A percentile compares a stretch with the other conserved stretches of the same genome.
These are phyloP conservation scores for Auanema freiburgensis DNA, from an alignment of 2,888 invertebrate genomes.

Conservation along the genomic window DNA sequence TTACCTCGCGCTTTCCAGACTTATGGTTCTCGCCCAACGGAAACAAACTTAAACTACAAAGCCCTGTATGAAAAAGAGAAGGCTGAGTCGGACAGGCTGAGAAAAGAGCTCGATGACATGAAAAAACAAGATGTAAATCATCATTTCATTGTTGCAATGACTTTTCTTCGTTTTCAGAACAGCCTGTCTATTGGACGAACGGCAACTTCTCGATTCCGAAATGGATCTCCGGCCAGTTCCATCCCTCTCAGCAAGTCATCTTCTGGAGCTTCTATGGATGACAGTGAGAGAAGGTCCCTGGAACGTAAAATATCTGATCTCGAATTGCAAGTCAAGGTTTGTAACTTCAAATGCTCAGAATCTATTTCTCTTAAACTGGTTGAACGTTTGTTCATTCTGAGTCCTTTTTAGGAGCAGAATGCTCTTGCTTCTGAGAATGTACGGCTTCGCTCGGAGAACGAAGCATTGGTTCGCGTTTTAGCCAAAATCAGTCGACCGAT, in stretches of 20 bases:
- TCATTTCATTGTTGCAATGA: background rate
- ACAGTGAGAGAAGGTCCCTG: conserved; percentile 50
- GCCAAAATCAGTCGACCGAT: conserved; percentile 29
- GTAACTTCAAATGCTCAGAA: background rate
- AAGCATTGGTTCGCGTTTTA: conserved; percentile 37
- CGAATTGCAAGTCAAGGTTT: conserved; percentile 28
- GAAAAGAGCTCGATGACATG: conserved; percentile 47
- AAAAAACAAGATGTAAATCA: conserved; percentile 34
- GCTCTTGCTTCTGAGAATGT: conserved; percentile 17
- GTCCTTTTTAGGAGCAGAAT: too few species aligned
- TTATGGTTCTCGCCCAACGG: conserved; percentile 23
- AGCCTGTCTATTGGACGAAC: conserved; percentile 16
- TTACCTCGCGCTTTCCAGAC: too few species aligned
- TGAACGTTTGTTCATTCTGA: too few species aligned
- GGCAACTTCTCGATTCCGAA: conserved; percentile 27
- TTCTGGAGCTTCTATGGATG: conserved; percentile 46
- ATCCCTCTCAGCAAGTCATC: conserved; percentile 39
- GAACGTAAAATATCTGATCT: conserved; percentile 56
- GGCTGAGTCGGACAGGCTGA: conserved; percentile 51
- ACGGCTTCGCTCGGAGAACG: conserved; percentile 31
- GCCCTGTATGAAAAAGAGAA: conserved; percentile 56
- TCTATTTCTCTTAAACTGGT: background rate
- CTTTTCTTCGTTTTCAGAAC: too few species aligned
- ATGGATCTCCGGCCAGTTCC: conserved; percentile 26
- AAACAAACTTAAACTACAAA: conserved; percentile 50